Conservation (phyloP, 2,113 vertebrate genomes). For the Gobius niger region DNA sequence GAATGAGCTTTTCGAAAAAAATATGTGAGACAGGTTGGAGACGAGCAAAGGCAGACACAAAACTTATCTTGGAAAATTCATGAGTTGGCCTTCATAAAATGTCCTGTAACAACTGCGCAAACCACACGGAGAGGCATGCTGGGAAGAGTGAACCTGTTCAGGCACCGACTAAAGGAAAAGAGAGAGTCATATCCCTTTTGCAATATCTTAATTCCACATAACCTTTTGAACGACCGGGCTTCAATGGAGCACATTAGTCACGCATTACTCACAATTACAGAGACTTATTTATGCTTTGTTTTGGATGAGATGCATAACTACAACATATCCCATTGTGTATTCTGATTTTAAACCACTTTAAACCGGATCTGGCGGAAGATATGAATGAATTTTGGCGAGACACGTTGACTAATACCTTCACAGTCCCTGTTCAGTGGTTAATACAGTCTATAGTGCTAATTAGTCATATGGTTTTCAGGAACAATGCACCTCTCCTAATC, state of each 20-base stretch:
- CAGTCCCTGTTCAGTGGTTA: neutral
- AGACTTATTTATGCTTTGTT: too few relatives aligned
- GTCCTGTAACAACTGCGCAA: neutral
- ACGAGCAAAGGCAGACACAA: neutral
- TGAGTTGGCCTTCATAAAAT: neutral
- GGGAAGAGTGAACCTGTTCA: neutral
- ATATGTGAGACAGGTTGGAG: neutral
- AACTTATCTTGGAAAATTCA: neutral
- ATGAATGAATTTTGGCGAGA: too few relatives aligned
- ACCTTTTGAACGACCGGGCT: too few relatives aligned
- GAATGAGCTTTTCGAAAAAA: neutral
- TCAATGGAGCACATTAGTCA: too few relatives aligned
- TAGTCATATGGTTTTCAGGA: neutral
- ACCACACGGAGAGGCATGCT: neutral
- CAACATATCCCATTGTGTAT: too few relatives aligned
- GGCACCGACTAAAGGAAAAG: neutral
- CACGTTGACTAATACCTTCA: neutral
- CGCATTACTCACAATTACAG: too few relatives aligned
- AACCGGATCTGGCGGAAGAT: neutral
- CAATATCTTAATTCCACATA: too few relatives aligned
- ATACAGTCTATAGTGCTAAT: neutral
- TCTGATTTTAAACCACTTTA: neutral
- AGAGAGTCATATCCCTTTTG: neutral
- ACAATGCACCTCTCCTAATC: conserved; percentile 4
- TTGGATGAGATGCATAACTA: too few relatives aligned